Evolutionary conservation across 2,888 invertebrate species (phyloP).

Genomic region (Xylota segnis): DNA sequence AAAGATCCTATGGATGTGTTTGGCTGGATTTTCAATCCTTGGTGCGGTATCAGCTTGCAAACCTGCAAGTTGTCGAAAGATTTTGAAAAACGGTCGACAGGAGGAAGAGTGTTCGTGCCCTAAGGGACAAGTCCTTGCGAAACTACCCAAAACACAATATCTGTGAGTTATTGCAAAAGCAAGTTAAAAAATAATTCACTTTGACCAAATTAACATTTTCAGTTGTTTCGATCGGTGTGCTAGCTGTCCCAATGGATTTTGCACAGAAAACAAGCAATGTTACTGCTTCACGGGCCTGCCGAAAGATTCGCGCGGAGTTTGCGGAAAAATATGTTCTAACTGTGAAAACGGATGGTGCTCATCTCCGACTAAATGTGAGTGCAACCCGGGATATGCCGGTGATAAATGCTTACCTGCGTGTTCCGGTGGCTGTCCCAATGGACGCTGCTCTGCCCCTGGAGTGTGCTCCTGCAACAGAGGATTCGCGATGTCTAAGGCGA

Average conservation of each 20-base stretch:
- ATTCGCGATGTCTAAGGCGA: too few relatives aligned
- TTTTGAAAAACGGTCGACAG: neutral
- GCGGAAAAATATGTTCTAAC: constrained; percentile 14
- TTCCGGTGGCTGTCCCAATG: neutral
- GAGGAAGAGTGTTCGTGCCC: constrained; percentile 17
- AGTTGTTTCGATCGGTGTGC: constrained; percentile 15
- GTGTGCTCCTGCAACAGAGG: neutral
- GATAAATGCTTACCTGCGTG: neutral
- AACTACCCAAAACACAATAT: neutral
- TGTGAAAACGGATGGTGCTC: constrained; percentile 41
- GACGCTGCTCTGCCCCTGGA: neutral
- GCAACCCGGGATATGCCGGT: neutral
- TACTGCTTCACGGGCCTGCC: neutral
- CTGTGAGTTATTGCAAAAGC: neutral
- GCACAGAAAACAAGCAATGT: neutral
- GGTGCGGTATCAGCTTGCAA: constrained; percentile 1
- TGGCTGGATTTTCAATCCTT: neutral
- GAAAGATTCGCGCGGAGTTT: neutral
- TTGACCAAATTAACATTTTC: neutral
- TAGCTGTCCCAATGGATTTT: constrained; percentile 23
- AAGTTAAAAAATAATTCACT: neutral
- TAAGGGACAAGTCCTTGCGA: neutral
- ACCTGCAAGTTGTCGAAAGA: constrained; percentile 12
- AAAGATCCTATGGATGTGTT: neutral
- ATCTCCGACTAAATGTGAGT: constrained; percentile 10